These are phyloP conservation scores for Thamnaconus septentrionalis DNA, from an alignment of 2,113 vertebrate genomes.

Conservation along the genomic window DNA sequence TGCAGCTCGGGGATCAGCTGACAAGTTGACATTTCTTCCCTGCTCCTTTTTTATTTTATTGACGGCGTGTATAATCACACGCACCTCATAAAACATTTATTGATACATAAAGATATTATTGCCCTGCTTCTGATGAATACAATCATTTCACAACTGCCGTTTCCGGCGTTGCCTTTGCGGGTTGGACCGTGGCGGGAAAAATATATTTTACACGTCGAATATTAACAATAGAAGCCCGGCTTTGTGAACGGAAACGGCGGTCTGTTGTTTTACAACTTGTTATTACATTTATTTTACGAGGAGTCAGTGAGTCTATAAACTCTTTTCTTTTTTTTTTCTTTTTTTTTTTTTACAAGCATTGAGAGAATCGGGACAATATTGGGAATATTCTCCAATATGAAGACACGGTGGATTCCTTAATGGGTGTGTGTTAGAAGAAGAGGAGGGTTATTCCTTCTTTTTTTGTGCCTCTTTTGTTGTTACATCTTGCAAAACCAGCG, in stretches of 20 bases:
- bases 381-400: conserved; percentile 65
- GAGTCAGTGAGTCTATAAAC: conserved; percentile 78
- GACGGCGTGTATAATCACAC: conserved; percentile 95
- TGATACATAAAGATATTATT: conserved; percentile 96
- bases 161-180: conserved; percentile 49
- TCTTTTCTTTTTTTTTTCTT: conserved; percentile 10
- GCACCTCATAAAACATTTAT: conserved; percentile 99
- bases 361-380: conserved; percentile 68
- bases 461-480: conserved; percentile 27
- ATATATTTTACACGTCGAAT: conserved; percentile 51
- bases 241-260: conserved; percentile 64
- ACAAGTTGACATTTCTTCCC: conserved; percentile 71
- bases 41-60: conserved; percentile 86
- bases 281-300: conserved; percentile 83
- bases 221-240: conserved; percentile 59
- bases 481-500: conserved; percentile 37
- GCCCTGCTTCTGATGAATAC: conserved; percentile 81
- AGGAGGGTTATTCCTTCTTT: conserved; percentile 2
- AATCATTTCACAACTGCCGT: conserved; percentile 64
- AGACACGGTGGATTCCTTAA: conserved; percentile 42
- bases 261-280: conserved; percentile 77
- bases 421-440: conserved; percentile 41
- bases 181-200: conserved; percentile 55
- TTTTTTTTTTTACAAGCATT: conserved; percentile 68
- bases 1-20: conserved; percentile 17